Percentiles rank a stretch among this genome's conserved stretches.
phyloP scores from a whole-genome alignment of 2,888 invertebrate species.

The Octodonta nipae region DNA sequence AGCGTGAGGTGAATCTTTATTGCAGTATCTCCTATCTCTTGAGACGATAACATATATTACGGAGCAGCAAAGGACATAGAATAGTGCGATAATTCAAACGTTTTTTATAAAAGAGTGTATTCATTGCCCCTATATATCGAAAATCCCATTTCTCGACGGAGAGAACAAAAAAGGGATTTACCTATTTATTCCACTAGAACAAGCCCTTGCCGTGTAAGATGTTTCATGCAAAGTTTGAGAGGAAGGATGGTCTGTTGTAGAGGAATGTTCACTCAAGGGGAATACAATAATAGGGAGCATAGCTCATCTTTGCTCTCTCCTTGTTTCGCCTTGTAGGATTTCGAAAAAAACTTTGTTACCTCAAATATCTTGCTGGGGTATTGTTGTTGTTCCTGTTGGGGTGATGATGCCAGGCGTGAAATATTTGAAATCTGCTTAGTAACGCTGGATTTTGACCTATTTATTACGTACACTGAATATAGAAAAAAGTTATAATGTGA shows the following conservation, averaged over 20 bases:
- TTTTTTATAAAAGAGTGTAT: constrained; percentile 5
- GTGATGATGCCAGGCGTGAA: too few species aligned
- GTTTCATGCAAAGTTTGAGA: constrained; percentile 22
- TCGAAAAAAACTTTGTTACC: constrained; percentile 7
- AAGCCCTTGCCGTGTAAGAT: constrained; percentile 18
- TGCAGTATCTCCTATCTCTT: too few species aligned
- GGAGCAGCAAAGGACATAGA: not conserved
- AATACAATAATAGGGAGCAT: constrained; percentile 18
- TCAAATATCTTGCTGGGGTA: too few species aligned
- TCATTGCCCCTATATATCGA: constrained; percentile 7
- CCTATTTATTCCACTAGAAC: constrained; percentile 22
- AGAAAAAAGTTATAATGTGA: too few species aligned
- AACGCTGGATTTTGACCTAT: too few species aligned
- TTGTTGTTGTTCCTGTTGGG: too few species aligned
- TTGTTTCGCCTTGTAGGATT: constrained; percentile 9
- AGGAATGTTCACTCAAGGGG: constrained; percentile 20
- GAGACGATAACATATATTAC: too few species aligned
- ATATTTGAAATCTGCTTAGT: too few species aligned
- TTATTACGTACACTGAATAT: too few species aligned
- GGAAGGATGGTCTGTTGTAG: constrained; percentile 17
- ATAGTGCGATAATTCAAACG: not conserved
- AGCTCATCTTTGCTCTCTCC: constrained; percentile 10
- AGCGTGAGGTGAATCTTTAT: too few species aligned
- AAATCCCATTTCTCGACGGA: constrained; percentile 9
- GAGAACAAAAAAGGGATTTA: constrained; percentile 16